Evolutionary conservation across 1,140 invertebrate species (phyloP), one percentile per base, ranked within the genome.

Genomic region (Ladona fulva): DNA sequence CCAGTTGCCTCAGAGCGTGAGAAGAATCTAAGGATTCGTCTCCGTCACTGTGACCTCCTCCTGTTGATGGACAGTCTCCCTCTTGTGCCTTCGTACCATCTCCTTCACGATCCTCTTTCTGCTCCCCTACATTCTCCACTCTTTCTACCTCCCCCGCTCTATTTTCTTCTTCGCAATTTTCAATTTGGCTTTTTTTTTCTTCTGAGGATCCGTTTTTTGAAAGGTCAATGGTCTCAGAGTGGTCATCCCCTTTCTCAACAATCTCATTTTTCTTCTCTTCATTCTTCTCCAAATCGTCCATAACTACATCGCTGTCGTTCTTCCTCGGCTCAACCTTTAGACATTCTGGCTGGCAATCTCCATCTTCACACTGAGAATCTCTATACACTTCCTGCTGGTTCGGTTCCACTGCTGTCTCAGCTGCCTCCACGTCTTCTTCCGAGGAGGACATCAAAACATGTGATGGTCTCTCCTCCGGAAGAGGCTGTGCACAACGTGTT

Each of bases 1-100:
- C 93, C 81, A 95, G 85, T 83, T 93, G 90, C 82, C 92, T 88
- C 80, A 94, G 87, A 80, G 93, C 90, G 85, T 93, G 93, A 82
- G 89, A 88, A 80, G 88, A 88, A 84, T 90, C 89, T 83, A 88
- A 86, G 80, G 87, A 89, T 83, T 88, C 88, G 82, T 89, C 88
- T 82, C 88, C 88, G 82, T 89, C 87, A 83, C 89, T 87, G 77
- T 85, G 85, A 83, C 88, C 87, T 82, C 89, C 85, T 82, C 87
- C 87, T 84, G 87, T 89, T 80, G 86, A 85, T 81, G 86, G 83
- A 52, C 81, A 80, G 37, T 84, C 83, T 59, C 85, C 84, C 75
- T 83, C 83, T 76, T 87, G 86, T 12, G 52, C 52, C 14, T 66
- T 66, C 16, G 52, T 3, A 16, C 12, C 5, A 22, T 12, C 52